phyloP scores from a whole-genome alignment of 2,888 invertebrate species.

The Scaptomyza flava region DNA sequence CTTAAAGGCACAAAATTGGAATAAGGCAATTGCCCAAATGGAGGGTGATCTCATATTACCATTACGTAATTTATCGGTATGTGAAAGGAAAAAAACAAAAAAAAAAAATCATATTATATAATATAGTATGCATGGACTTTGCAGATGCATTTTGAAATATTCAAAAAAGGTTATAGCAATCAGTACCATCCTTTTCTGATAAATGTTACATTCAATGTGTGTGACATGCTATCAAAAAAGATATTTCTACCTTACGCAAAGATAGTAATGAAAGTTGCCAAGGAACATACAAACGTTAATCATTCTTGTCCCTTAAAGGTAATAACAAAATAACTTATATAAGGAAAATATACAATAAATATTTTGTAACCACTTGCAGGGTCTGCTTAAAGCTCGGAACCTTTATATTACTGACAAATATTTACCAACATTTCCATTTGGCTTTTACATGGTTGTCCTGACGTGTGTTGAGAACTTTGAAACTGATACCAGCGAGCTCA shows the following conservation, averaged over 20 bases:
- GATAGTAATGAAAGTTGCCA: slow-evolving; percentile 3
- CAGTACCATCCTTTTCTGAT: slow-evolving; percentile 51
- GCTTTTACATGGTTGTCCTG: slow-evolving; percentile 9
- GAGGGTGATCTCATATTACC: slow-evolving; percentile 29
- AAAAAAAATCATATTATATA: neutral
- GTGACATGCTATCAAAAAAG: slow-evolving; percentile 34
- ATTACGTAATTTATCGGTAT: slow-evolving; percentile 35
- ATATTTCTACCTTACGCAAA: slow-evolving; percentile 35
- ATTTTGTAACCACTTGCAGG: slow-evolving; percentile 3
- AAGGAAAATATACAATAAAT: neutral
- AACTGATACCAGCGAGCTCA: neutral
- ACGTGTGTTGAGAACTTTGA: slow-evolving; percentile 1
- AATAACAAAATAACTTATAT: neutral
- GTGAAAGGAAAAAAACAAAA: slow-evolving; percentile 15
- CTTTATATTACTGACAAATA: slow-evolving; percentile 12
- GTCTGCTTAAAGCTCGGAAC: slow-evolving; percentile 18
- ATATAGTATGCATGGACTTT: neutral
- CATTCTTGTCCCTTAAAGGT: slow-evolving; percentile 46
- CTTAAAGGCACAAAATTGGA: slow-evolving; percentile 50
- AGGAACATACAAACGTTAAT: slow-evolving; percentile 39
- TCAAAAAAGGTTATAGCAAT: slow-evolving; percentile 49
- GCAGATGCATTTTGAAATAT: slow-evolving; percentile 6
- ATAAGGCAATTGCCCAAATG: slow-evolving; percentile 32
- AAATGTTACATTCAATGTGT: slow-evolving; percentile 37
- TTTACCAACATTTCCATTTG: slow-evolving; percentile 22